These are phyloP conservation scores for Hedya salicella DNA, from an alignment of 2,888 invertebrate genomes.

Conservation along the genomic window DNA sequence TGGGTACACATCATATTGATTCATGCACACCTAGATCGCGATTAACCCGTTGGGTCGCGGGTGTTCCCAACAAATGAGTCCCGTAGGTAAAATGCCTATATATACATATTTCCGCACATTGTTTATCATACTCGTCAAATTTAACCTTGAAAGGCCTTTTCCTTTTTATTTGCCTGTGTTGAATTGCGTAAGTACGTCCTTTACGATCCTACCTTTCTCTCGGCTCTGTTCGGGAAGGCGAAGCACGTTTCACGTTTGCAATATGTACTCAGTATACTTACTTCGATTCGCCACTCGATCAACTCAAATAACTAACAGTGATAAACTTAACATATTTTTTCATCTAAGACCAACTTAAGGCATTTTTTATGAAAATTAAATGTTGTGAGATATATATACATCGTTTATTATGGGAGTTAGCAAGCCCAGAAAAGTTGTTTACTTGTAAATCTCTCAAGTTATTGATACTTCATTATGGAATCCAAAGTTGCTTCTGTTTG, in stretches of 20 bases:
- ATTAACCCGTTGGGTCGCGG: background rate
- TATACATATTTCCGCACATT: slow-evolving; percentile 10
- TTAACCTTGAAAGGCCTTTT: slow-evolving; percentile 21
- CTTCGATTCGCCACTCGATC: slow-evolving; percentile 32
- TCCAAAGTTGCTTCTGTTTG: background rate
- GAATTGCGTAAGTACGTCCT: slow-evolving; percentile 37
- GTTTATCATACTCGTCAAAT: slow-evolving; percentile 28
- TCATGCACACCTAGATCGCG: slow-evolving; percentile 31
- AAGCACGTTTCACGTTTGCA: slow-evolving; percentile 32
- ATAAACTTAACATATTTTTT: slow-evolving; percentile 2
- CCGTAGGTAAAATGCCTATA: slow-evolving; percentile 3
- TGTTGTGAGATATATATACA: background rate
- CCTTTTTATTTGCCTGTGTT: slow-evolving; percentile 37
- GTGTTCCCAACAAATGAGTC: background rate
- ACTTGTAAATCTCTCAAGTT: background rate
- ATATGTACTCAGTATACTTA: slow-evolving; percentile 6
- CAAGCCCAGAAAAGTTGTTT: background rate
- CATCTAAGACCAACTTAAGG: background rate
- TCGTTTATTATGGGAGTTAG: background rate
- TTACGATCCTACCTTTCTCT: slow-evolving; percentile 35
- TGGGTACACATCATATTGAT: background rate
- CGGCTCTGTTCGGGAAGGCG: slow-evolving; percentile 20
- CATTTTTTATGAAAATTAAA: slow-evolving; percentile 4
- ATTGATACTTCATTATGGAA: background rate
- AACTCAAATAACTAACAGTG: slow-evolving; percentile 26